Evolutionary conservation across 2,113 vertebrate genomes (phyloP).

Genomic region (Petromus typicus): DNA sequence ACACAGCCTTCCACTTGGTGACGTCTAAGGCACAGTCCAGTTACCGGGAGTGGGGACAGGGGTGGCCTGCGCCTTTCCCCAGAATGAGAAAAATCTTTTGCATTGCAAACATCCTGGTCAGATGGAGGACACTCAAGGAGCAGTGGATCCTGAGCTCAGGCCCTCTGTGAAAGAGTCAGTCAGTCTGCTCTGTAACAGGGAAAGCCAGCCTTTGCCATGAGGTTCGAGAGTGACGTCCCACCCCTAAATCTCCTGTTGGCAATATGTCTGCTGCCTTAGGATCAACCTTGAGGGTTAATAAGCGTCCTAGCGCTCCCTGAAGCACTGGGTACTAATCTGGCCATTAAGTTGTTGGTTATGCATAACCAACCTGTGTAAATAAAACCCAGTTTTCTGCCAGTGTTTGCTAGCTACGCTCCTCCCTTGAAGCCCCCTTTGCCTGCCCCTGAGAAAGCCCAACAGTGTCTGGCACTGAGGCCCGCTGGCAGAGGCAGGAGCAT

Average conservation of each 20-base stretch:
- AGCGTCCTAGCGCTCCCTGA: background rate
- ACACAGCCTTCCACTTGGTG: background rate
- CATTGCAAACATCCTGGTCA: slow-evolving; percentile 6
- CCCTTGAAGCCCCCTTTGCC: background rate
- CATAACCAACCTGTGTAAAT: background rate
- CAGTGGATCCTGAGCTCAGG: background rate
- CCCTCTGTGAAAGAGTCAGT: background rate
- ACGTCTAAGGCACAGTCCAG: background rate
- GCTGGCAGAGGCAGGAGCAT: too few species aligned
- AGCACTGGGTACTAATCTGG: background rate
- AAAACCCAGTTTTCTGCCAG: background rate
- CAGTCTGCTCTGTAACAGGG: background rate
- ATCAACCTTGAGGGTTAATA: background rate
- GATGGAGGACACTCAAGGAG: background rate
- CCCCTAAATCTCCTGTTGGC: background rate
- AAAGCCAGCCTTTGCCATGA: background rate
- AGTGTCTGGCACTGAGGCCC: background rate
- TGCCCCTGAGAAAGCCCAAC: background rate
- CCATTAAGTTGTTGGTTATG: background rate
- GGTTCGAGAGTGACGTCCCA: background rate
- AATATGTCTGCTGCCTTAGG: background rate
- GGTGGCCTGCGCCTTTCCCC: too few species aligned
- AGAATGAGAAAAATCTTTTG: background rate
- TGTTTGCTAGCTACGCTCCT: background rate
- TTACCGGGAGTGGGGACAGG: too few species aligned